These are phyloP conservation scores for Florisuga fusca DNA, from an alignment of 2,797 vertebrate genomes.

Conservation along the genomic window DNA sequence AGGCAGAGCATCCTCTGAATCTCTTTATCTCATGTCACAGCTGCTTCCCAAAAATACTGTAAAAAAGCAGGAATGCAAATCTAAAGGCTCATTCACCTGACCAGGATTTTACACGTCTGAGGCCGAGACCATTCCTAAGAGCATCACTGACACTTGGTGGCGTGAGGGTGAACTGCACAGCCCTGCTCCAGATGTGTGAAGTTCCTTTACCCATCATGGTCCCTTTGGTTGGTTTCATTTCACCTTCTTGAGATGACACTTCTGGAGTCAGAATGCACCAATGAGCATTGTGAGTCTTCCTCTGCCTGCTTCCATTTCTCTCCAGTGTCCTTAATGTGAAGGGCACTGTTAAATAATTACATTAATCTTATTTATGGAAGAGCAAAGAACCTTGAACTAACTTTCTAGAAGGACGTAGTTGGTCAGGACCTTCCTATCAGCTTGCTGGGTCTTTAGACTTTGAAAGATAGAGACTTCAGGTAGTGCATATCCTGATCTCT, in stretches of 20 bases:
- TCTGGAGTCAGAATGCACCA: background rate
- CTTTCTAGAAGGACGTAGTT: background rate
- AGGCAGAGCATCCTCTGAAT: background rate
- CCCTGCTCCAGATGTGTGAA: background rate
- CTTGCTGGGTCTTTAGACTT: background rate
- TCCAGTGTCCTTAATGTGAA: background rate
- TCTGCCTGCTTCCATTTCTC: background rate
- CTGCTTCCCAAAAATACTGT: background rate
- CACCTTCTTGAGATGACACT: rapidly evolving
- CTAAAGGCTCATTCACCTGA: background rate
- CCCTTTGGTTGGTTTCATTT: rapidly evolving
- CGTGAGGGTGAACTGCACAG: background rate
- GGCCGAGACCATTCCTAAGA: background rate
- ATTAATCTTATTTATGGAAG: background rate
- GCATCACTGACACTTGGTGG: conserved; percentile 50
- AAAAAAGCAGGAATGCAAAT: background rate
- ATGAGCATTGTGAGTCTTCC: too few species aligned
- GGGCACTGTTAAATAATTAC: background rate
- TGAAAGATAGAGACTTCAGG: background rate
- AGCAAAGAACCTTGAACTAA: background rate
- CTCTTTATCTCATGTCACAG: rapidly evolving
- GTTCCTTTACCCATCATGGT: background rate
- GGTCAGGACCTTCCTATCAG: background rate
- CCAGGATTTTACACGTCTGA: background rate
- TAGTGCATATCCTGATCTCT: background rate